Evolutionary conservation across 30 jellyfish, hydroid and myxozoan species (phyloP).

Genomic region (Pseudorhiza aurosa): DNA sequence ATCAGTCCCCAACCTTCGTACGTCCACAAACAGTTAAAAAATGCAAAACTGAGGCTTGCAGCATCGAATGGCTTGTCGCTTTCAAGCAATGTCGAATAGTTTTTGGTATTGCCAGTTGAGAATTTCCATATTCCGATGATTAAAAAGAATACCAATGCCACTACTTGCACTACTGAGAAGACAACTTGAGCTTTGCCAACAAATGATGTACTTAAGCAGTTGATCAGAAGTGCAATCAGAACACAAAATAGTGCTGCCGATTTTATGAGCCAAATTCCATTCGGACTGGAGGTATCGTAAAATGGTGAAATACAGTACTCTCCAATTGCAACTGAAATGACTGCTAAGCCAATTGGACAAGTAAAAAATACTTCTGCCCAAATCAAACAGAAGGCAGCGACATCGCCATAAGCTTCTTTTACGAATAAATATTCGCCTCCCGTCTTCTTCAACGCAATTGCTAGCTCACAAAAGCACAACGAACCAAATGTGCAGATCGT

Average conservation of each 20-base stretch:
- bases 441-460: slow-evolving; percentile 24
- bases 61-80: neutral
- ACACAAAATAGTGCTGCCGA: neutral
- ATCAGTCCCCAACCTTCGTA: slow-evolving; percentile 61
- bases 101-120: slow-evolving; percentile 7
- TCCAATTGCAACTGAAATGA: slow-evolving; percentile 17
- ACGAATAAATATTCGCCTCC: slow-evolving; percentile 53
- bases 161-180: slow-evolving; percentile 13
- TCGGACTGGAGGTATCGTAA: slow-evolving; percentile 1
- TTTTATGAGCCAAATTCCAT: slow-evolving; percentile 37
- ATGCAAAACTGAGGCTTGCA: slow-evolving; percentile 37
- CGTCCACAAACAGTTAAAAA: slow-evolving; percentile 29
- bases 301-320: slow-evolving; percentile 24
- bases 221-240: neutral
- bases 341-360: slow-evolving; percentile 27
- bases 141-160: slow-evolving; percentile 9
- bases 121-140: slow-evolving; percentile 37
- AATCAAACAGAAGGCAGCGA: slow-evolving; percentile 17
- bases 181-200: slow-evolving; percentile 23
- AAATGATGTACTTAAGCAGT: slow-evolving; percentile 6
- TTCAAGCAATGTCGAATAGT: slow-evolving; percentile 2
- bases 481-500: slow-evolving; percentile 42
- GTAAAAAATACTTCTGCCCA: slow-evolving; percentile 29
- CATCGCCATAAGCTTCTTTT: slow-evolving; percentile 42
- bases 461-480: slow-evolving; percentile 54